phyloP scores from a whole-genome alignment of 2,113 vertebrate species.

The Hylia prasina region DNA sequence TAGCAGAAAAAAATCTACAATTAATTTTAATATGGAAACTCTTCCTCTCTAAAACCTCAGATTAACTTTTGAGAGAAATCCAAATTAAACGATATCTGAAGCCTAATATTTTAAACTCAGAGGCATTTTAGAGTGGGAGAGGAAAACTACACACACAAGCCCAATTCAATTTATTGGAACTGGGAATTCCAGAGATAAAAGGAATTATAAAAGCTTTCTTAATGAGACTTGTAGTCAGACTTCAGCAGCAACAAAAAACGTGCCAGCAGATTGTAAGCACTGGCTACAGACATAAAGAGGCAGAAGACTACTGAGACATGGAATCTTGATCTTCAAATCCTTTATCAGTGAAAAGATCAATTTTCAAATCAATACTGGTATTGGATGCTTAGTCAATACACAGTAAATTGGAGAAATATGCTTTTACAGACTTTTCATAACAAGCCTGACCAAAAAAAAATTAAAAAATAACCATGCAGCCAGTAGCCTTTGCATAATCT shows the following conservation, averaged over 20 bases:
- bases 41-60: neutral
- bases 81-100: neutral
- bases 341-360: neutral
- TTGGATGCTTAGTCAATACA: neutral
- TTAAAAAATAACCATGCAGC: neutral
- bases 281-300: neutral
- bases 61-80: neutral
- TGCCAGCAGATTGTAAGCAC: neutral
- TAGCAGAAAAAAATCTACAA: neutral
- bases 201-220: neutral
- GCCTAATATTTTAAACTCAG: neutral
- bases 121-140: neutral
- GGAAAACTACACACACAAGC: neutral
- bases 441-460: neutral
- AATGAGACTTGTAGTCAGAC: neutral
- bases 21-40: neutral
- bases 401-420: neutral
- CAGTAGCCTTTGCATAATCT: neutral
- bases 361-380: constrained; percentile 4
- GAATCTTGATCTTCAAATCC: neutral
- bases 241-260: neutral
- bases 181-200: neutral
- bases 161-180: neutral
- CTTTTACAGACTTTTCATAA: neutral
- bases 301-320: neutral